Conservation (phyloP, 1,140 invertebrate genomes). For the Papilio xuthus region DNA sequence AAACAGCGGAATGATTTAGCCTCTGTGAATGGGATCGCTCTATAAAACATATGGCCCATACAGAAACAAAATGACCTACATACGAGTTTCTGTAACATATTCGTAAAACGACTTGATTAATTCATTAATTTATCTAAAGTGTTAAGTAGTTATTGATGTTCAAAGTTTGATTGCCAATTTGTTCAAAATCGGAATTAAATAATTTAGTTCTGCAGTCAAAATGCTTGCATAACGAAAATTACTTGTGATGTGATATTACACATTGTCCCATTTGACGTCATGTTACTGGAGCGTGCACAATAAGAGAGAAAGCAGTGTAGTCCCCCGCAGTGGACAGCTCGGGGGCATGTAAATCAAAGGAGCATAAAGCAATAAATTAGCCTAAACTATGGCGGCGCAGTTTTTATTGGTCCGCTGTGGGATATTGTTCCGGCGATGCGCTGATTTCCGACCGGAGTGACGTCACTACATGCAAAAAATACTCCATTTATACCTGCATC, state of each 20-base stretch:
- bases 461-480: neutral
- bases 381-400: slow-evolving; percentile 48
- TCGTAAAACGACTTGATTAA: neutral
- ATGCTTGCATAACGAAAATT: neutral
- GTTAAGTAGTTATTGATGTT: neutral
- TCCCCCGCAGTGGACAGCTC: slow-evolving; percentile 18
- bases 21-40: neutral
- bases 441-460: slow-evolving; percentile 32
- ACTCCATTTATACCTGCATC: neutral
- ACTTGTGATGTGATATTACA: neutral
- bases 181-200: neutral
- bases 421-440: slow-evolving; percentile 45
- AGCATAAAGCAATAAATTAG: slow-evolving; percentile 57
- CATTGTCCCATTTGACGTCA: neutral
- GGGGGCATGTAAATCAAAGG: slow-evolving; percentile 51
- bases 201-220: neutral
- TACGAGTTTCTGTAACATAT: neutral
- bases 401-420: slow-evolving; percentile 49
- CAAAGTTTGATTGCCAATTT: neutral
- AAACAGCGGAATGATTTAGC: slow-evolving; percentile 39
- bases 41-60: slow-evolving; percentile 11
- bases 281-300: slow-evolving; percentile 1
- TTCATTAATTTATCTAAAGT: neutral
- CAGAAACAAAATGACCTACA: neutral
- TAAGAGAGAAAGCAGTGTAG: slow-evolving; percentile 49